Conservation (phyloP, 2,797 vertebrate genomes). For the Myotis myotis region DNA sequence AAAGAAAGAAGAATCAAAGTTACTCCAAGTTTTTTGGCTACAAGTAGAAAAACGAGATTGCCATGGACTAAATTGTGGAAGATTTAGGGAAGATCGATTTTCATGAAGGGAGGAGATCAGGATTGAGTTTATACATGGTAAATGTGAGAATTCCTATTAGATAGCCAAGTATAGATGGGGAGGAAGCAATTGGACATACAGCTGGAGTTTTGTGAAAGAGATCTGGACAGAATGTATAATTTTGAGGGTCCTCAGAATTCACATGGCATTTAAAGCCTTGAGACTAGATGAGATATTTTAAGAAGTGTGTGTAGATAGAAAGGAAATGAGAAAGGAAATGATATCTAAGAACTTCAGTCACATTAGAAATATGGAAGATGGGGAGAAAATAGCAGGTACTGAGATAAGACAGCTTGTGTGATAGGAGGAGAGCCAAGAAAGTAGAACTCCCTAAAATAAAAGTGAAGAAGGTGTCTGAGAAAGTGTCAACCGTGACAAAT, state of each 20-base stretch:
- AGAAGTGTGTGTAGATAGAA: background rate
- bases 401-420: background rate
- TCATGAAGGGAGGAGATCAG: background rate
- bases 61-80: background rate
- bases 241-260: background rate
- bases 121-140: background rate
- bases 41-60: background rate
- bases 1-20: constrained; percentile 3
- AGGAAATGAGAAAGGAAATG: background rate
- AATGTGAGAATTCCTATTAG: background rate
- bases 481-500: background rate
- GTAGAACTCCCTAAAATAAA: background rate
- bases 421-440: background rate
- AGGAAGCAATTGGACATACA: background rate
- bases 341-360: background rate
- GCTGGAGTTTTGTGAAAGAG: background rate
- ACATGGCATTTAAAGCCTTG: background rate
- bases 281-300: background rate
- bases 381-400: background rate
- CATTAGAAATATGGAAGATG: background rate
- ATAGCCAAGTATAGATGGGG: background rate
- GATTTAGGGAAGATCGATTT: background rate
- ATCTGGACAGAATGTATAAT: background rate
- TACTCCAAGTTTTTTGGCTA: background rate
- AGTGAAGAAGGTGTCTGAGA: background rate